Conservation (phyloP, 2,113 vertebrate genomes). For the Megaceryle torquata region DNA sequence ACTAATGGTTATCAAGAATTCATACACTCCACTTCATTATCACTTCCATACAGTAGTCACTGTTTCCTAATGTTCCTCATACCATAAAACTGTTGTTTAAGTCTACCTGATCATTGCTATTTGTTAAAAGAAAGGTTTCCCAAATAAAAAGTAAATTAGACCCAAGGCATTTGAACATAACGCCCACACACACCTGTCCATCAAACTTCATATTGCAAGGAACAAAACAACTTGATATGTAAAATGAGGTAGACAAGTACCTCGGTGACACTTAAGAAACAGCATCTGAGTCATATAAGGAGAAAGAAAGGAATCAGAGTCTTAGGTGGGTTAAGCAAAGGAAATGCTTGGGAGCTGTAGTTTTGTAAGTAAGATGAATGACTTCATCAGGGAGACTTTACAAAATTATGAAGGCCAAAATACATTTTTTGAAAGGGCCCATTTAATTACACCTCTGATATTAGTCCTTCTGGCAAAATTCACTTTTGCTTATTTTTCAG, state of each 20-base stretch:
- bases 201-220: not conserved
- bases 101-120: not conserved
- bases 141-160: slow-evolving; percentile 19
- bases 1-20: slow-evolving; percentile 35
- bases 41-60: not conserved
- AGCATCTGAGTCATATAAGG: not conserved
- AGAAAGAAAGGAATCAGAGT: not conserved
- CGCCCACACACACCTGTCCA: not conserved
- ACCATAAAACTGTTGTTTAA: not conserved
- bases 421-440: not conserved
- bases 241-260: not conserved
- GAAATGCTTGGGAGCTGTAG: not conserved
- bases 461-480: not conserved
- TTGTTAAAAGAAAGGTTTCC: not conserved
- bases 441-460: not conserved
- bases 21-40: not conserved
- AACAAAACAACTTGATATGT: not conserved
- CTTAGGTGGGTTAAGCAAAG: not conserved
- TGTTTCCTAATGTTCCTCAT: not conserved
- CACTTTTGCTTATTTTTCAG: not conserved
- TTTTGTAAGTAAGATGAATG: not conserved
- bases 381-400: not conserved
- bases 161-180: not conserved
- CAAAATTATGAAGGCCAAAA: not conserved
- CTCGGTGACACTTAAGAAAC: not conserved